Evolutionary conservation across 2,888 invertebrate species (phyloP), one percentile per base, ranked within the genome.

Genomic region (Auanema sp.): DNA sequence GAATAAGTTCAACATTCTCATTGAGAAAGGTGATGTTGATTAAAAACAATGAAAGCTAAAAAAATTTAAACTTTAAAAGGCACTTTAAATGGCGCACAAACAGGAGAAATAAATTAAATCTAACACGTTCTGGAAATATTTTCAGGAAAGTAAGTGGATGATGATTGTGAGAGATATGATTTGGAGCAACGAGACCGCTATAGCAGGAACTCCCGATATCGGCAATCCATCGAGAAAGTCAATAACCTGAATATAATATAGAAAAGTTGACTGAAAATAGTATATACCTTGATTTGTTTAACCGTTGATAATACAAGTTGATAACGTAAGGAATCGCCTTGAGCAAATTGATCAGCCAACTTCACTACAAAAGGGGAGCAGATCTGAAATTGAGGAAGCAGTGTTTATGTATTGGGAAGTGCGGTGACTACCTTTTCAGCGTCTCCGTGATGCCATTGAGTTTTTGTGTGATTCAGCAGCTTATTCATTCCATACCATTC

Each of bases 251-350:
- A 25, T 2, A 40, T 5, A 2, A n/a, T 16, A 33, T 58, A 14
- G 23, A 49, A 58, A 51, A 51, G 1, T 33, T 33, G 11, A n/a
- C n/a, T 12, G 16, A 12, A 49, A 58, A 6, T n/a, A 10, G 54
- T 10, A 10, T 11, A 24, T 3, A 66, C 69, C 58, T 68, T 70
- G 41, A 72, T 59, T 63, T 80, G 80, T 71, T 78, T 80, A 12
- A 81, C 76, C 23, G 79, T 77, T 10, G 81, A 81, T 5, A 81
- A 71, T 6, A 81, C 69, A 44, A 81, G 64, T 61, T 81, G 81
- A 55, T 81, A 80, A 10, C 81, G 73, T 23, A 73, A 77, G 21
- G 75, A 67, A 53, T 75, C 69, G 56, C 75, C 75, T 42, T 79
- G 63, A 49, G 72, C 59, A 51, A 81, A 80, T 18, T 65, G 67